These are phyloP conservation scores for Mactra quadrangularis DNA, from an alignment of 1,140 invertebrate species.

Conservation along the genomic window DNA sequence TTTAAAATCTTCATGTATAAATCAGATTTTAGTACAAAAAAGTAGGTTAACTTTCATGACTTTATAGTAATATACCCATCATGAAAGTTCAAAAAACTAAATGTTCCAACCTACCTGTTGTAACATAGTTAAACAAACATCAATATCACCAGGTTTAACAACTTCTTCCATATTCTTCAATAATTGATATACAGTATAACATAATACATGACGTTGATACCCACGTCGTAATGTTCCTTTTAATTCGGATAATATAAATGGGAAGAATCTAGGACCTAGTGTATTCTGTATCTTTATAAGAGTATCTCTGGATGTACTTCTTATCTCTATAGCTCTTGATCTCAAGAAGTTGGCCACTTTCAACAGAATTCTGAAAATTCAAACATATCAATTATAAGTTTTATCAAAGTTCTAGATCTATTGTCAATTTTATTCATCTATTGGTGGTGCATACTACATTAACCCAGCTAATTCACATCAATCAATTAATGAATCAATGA, in stretches of 20 bases:
- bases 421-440: no score
- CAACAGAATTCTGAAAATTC: conserved; percentile 90
- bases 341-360: conserved; percentile 95
- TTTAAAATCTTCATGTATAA: no score
- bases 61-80: no score
- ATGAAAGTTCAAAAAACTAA: no score
- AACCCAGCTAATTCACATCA: no score
- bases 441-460: no score
- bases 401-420: no score
- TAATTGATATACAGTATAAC: conserved; percentile 93
- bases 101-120: conserved; percentile 88
- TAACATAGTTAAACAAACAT: conserved; percentile 90
- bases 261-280: conserved; percentile 92
- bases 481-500: no score
- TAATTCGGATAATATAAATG: conserved; percentile 91
- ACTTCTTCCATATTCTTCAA: conserved; percentile 88
- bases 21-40: no score
- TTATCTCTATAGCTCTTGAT: conserved; percentile 94
- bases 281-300: conserved; percentile 94
- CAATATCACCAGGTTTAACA: conserved; percentile 90
- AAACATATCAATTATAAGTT: no score
- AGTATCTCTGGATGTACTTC: conserved; percentile 93
- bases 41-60: no score
- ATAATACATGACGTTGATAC: conserved; percentile 96
- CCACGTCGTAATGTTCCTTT: conserved; percentile 92